These are phyloP conservation scores for Neomonachus schauinslandi DNA, from an alignment of 2,113 vertebrate species.

Conservation along the genomic window DNA sequence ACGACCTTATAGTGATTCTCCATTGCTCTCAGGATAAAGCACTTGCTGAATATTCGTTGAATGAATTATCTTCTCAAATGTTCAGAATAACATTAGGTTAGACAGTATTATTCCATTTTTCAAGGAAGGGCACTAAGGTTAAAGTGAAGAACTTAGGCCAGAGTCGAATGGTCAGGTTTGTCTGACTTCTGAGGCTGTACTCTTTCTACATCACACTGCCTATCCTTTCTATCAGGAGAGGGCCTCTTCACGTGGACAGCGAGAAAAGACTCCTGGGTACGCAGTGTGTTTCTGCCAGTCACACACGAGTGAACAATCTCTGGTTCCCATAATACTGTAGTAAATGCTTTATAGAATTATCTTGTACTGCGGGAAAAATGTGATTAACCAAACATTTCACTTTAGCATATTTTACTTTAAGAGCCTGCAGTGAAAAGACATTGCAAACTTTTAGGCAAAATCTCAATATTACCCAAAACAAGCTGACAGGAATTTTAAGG, in stretches of 20 bases:
- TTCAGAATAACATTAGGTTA: neutral
- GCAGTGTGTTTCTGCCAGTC: neutral
- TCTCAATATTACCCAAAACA: neutral
- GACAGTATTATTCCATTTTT: neutral
- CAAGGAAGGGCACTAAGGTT: neutral
- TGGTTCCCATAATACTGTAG: neutral
- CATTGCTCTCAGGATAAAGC: neutral
- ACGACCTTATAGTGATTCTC: neutral
- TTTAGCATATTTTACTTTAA: slow-evolving; percentile 10
- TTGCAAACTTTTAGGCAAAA: neutral
- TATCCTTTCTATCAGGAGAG: neutral
- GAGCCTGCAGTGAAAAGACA: neutral
- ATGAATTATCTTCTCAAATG: neutral
- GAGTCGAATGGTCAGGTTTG: neutral
- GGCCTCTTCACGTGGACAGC: neutral
- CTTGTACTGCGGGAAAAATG: neutral
- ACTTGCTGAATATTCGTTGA: neutral
- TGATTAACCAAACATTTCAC: neutral
- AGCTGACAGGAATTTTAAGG: neutral
- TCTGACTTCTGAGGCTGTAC: neutral
- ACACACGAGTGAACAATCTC: neutral
- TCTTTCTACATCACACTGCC: neutral
- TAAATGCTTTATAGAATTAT: slow-evolving; percentile 32
- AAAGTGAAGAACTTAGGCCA: neutral
- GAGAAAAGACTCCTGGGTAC: neutral